Evolutionary conservation across 2,113 vertebrate species (phyloP), one percentile per base, ranked within the genome.

Genomic region (Malurus cyaneus): DNA sequence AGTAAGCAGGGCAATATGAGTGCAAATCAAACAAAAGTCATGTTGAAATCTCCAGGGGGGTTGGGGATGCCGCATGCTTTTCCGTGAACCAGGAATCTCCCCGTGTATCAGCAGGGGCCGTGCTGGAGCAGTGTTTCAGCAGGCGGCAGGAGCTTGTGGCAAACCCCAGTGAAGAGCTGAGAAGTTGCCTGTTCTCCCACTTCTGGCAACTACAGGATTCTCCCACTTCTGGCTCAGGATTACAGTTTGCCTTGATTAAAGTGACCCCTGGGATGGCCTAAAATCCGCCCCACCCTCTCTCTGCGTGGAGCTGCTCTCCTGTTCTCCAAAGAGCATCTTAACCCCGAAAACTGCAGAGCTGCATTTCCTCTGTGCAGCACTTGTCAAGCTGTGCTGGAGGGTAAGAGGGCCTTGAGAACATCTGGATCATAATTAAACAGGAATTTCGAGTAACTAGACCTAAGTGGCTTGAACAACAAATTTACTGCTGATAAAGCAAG

Each of bases 91-190:
- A 13, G 1, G 1, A 26, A 72, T 49, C n/a, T 72, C 34, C 49
- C 26, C 8, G 16, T 0, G 0, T 42, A 46, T 73, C 0, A 0
- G 62, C 59, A 42, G n/a, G 25, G 46, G 64, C 29, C 0, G 1
- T 50, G 64, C 28, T 36, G 50, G 72, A 80, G 50, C 36, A 73
- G 12, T 0, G 1, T n/a, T 65, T 39, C 46, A 78, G 36, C 34
- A 53, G 36, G 16, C 41, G 65, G 32, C 6, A 5, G 29, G 7
- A 71, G 77, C 72, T 94, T 34, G 1, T 0, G 7, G 46, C 13
- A 77, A 86, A 73, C 14, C 11, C 20, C 32, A 42, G 18, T 0
- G 2, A 78, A 16, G 11, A 11, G 21, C 26, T 34, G 19, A 42
- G 65, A 61, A 87, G 66, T 11, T 74, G 32, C 60, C 31, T 49